Evolutionary conservation across 2,113 vertebrate species (phyloP).

Genomic region (Nycticebus coucang): DNA sequence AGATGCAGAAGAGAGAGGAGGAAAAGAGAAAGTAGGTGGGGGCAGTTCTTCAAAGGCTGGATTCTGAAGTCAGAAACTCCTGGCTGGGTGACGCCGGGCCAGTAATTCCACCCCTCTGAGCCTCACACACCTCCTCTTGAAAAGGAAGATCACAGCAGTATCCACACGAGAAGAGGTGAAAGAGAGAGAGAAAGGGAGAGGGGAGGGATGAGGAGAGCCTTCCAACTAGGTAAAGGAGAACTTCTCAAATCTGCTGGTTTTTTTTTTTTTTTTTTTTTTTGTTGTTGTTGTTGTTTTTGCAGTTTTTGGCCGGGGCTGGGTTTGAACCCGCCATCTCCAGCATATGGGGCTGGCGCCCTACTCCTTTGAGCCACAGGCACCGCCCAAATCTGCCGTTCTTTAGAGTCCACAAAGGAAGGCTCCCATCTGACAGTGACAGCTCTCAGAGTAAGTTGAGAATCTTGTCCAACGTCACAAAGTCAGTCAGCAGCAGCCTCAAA

Average conservation of each 20-base stretch:
- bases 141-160: neutral
- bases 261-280: too few relatives aligned
- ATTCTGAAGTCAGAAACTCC: neutral
- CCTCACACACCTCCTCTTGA: constrained; percentile 4
- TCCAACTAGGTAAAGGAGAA: neutral
- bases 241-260: neutral
- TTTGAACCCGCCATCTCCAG: too few relatives aligned
- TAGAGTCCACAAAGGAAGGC: neutral
- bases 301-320: too few relatives aligned
- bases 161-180: neutral
- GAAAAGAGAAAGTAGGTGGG: neutral
- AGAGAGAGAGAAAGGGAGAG: neutral
- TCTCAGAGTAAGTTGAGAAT: neutral
- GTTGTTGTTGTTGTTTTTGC: too few relatives aligned
- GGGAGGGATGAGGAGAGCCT: neutral
- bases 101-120: neutral
- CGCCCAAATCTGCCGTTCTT: neutral
- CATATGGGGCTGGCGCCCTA: too few relatives aligned
- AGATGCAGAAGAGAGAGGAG: neutral
- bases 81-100: neutral
- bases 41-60: neutral
- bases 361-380: too few relatives aligned
- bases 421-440: neutral
- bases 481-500: neutral
- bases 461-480: neutral